Base-by-base conservation (phyloP, 2,113 vertebrate genomes). In the Scytalopus superciliaris region DNA sequence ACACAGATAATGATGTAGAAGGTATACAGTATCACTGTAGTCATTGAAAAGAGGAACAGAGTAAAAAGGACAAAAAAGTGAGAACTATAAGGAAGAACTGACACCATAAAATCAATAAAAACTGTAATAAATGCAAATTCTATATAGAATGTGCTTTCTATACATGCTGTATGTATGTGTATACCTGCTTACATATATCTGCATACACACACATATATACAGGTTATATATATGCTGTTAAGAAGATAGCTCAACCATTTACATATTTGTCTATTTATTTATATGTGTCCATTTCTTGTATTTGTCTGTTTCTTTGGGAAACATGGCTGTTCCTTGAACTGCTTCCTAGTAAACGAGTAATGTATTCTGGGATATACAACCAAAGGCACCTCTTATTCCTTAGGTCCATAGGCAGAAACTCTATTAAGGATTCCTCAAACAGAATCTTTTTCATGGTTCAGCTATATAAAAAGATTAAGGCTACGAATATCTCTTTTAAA, bases 31-130 rank as follows among this genome's bases (percentile, higher is more conserved):
- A 66, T 16, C 42, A 49, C 1, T 18, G 5, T 9, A 52, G 5
- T 52, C 3, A 44, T 0, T n/a, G n/a, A n/a, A n/a, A n/a, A n/a
- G n/a, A n/a, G n/a, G 6, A 80, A 35, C 2, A 57, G 6, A 62
- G 13, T n/a, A 0, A 0, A 55, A 87, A 39, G 3, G 10, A 37
- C 2, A 33, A 49, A 31, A 7, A 40, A 40, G 3, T 28, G 39
- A 90, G 31, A 75, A 39, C 5, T n/a, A 3, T 28, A 37, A 50
- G 13, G 35, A 74, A 56, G 21, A 74, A 47, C 6, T 52, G 10
- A 33, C 15, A 21, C 6, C 39, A 33, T 12, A 49, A 74, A 82
- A 18, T n/a, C 7, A 27, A 53, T 53, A 30, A 72, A 17, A 62
- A 52, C 15, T 9, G 30, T 18, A 64, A 72, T 6, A 76, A 91